Base-by-base conservation (phyloP, 92 coral and sea anemone genomes). In the Metridium senile region DNA sequence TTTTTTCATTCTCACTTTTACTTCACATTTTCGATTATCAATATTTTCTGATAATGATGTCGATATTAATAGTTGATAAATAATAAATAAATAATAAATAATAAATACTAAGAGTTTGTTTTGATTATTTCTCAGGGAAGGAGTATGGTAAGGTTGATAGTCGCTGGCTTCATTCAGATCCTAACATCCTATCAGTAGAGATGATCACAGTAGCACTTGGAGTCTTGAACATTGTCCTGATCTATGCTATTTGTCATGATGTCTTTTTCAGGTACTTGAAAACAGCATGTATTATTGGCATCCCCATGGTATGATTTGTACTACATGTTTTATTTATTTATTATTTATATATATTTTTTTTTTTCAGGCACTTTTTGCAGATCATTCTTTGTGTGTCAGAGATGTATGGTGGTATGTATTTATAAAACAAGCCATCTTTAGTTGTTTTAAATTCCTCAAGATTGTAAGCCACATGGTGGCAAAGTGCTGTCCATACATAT, bases 61-160 rank as follows among this genome's bases (percentile, higher is more conserved):
- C n/a, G n/a, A n/a, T n/a, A n/a, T n/a, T n/a, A n/a, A n/a, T n/a
- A n/a, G n/a, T n/a, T n/a, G n/a, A n/a, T n/a, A n/a, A n/a, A n/a
- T n/a, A n/a, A n/a, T n/a, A n/a, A n/a, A n/a, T n/a, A n/a, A n/a
- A n/a, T n/a, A n/a, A n/a, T n/a, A 4, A 4, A 39, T 6, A 39
- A 4, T 6, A 39, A 39, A 39, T 4, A 39, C 49, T 4, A 39
- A 4, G 6, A 39, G 0, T 31, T 68, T 28, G 21, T 1, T 33
- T 39, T 69, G 26, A 1, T 19, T 20, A 9, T 4, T 26, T 26
- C 35, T 2, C 73, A 89, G 93, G 93, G 93, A 86, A 86, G n/a
- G 93, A 89, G 53, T 89, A 86, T 86, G 90, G 88, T 26, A 85
- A 89, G 35, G 93, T 89, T 19, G 93, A 89, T 53, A 70, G 80